Percentiles rank a stretch among this genome's conserved stretches.
phyloP scores from a whole-genome alignment of 2,113 vertebrate species.

The Labeo rohita region DNA sequence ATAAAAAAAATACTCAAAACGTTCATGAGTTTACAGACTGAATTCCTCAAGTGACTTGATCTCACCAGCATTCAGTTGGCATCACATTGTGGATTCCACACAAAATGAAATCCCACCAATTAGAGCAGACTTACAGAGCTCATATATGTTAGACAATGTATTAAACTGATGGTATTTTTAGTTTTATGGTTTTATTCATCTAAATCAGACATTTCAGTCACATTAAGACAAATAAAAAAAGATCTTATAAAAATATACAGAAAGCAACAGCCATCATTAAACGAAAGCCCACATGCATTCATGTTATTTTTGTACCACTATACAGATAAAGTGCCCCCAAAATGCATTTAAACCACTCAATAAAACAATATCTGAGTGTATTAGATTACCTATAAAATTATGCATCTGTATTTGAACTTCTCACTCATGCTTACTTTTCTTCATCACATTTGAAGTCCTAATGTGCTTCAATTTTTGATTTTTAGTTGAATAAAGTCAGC shows the following conservation, averaged over 20 bases:
- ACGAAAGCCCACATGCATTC: not conserved
- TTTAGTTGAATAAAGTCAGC: not conserved
- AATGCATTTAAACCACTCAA: not conserved
- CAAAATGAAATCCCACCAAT: not conserved
- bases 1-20: constrained; percentile 50
- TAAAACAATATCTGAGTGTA: not conserved
- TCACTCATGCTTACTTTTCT: not conserved
- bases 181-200: not conserved
- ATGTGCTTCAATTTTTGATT: not conserved
- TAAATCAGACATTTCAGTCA: not conserved
- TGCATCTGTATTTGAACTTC: not conserved
- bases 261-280: not conserved
- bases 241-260: not conserved
- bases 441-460: not conserved
- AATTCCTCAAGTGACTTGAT: constrained; percentile 6
- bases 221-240: not conserved
- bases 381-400: not conserved
- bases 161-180: not conserved
- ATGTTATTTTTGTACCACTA: not conserved
- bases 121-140: not conserved
- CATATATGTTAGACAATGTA: not conserved
- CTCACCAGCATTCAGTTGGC: not conserved
- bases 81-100: not conserved
- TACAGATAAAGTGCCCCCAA: not conserved
- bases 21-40: constrained; percentile 45